Base-by-base conservation (phyloP, 1,140 invertebrate species). In the Glomeris maerens region DNA sequence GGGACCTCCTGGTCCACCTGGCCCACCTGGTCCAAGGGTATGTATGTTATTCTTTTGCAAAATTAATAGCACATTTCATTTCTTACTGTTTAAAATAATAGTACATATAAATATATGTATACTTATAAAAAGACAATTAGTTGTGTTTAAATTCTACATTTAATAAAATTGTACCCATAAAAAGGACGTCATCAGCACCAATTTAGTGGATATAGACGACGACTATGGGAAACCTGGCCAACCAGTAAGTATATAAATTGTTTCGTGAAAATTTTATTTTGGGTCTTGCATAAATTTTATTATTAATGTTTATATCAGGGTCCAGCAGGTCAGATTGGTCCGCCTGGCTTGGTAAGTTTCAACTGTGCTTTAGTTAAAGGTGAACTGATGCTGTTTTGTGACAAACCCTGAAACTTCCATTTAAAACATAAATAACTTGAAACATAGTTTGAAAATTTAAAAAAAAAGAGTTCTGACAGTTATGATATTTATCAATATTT, bases 311-410 rank as follows among this genome's bases (percentile, higher is more conserved):
- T 47, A 25, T 26, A 53, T 44, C 54, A 56, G 40, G 62, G 70
- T 7, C 25, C 55, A 28, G 53, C 58, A 46, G 65, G 66, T 27
- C 39, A 59, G n/a, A 60, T 53, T 48, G 58, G 58, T 14, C 62
- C 66, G 4, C 58, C 66, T 41, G 73, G 73, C 20, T 64, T 66
- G 3, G 49, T 48, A 48, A 54, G 27, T 29, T 14, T 17, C 3
- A 5, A 48, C 21, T 36, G 28, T 46, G n/a, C 10, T 42, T 42
- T 42, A 7, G 17, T 17, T 42, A 42, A 17, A 20, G 5, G 7
- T 42, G 5, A 10, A 42, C 7, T 17, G 17, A 10, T 42, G 5
- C 41, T 20, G 23, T 42, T 42, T 42, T 42, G 5, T 10, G 7
- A 20, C 5, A 42, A 42, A 5, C 5, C 25, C 25, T 42, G 20